These are phyloP conservation scores for Taeniopygia guttata DNA, from an alignment of 2,797 vertebrate genomes.

Conservation along the genomic window DNA sequence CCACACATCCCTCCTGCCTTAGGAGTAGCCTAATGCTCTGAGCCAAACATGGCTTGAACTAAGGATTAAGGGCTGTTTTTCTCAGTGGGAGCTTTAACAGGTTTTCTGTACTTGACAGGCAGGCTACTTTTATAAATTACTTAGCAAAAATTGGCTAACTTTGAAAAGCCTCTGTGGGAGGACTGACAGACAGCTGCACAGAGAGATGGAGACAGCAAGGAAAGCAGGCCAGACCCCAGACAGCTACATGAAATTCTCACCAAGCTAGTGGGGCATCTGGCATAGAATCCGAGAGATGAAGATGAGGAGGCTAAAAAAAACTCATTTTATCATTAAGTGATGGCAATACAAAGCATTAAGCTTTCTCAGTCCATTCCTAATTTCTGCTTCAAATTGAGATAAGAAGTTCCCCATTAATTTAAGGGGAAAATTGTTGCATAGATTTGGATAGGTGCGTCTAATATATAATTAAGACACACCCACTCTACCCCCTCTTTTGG, in stretches of 20 bases:
- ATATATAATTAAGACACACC: neutral
- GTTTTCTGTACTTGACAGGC: neutral
- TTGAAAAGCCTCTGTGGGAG: neutral
- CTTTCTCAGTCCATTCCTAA: neutral
- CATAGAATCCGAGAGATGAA: neutral
- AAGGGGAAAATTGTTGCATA: neutral
- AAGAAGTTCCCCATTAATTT: neutral
- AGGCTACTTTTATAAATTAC: neutral
- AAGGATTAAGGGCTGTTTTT: neutral
- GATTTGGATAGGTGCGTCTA: neutral
- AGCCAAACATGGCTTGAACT: neutral
- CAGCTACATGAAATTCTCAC: neutral
- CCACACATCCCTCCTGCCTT: neutral
- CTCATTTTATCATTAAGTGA: neutral
- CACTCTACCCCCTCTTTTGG: neutral
- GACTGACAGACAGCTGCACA: neutral
- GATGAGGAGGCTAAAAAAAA: neutral
- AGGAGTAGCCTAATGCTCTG: neutral
- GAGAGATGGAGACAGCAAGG: neutral
- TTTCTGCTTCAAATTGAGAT: neutral
- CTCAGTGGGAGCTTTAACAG: neutral
- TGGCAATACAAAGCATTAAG: neutral
- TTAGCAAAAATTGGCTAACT: neutral
- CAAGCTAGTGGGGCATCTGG: neutral
- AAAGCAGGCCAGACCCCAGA: neutral